These are phyloP conservation scores for Cryptosula pallasiana DNA, from an alignment of 2,888 invertebrate species.

Conservation along the genomic window DNA sequence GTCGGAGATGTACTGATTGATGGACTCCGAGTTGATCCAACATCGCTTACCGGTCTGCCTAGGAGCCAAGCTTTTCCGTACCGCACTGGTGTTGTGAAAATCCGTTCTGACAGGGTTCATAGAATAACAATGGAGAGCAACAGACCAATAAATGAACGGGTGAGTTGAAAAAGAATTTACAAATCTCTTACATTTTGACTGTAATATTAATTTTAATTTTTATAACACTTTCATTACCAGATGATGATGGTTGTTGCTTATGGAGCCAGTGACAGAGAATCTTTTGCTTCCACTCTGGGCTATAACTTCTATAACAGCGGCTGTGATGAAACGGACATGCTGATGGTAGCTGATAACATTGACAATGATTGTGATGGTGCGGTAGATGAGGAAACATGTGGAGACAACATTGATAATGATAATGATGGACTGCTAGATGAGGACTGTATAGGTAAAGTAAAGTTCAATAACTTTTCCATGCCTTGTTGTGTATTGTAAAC, in stretches of 20 bases:
- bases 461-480: neutral
- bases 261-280: conserved; percentile 21
- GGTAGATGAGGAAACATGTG: conserved; percentile 17
- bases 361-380: conserved; percentile 24
- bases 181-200: too few species aligned
- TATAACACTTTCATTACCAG: too few species aligned
- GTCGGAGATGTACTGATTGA: neutral
- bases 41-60: neutral
- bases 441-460: conserved; percentile 11
- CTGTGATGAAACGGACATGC: neutral
- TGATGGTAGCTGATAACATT: neutral
- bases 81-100: neutral
- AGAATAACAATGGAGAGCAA: neutral
- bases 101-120: neutral
- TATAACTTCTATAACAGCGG: neutral
- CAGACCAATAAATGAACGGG: too few species aligned
- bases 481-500: neutral
- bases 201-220: too few species aligned
- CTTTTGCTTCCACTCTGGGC: neutral
- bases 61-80: neutral
- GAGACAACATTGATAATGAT: conserved; percentile 4
- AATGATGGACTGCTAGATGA: conserved; percentile 13
- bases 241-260: conserved; percentile 3
- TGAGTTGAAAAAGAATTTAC: too few species aligned
- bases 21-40: neutral